These are phyloP conservation scores for Eidolon helvum DNA, from an alignment of 2,113 vertebrate genomes.

Conservation along the genomic window DNA sequence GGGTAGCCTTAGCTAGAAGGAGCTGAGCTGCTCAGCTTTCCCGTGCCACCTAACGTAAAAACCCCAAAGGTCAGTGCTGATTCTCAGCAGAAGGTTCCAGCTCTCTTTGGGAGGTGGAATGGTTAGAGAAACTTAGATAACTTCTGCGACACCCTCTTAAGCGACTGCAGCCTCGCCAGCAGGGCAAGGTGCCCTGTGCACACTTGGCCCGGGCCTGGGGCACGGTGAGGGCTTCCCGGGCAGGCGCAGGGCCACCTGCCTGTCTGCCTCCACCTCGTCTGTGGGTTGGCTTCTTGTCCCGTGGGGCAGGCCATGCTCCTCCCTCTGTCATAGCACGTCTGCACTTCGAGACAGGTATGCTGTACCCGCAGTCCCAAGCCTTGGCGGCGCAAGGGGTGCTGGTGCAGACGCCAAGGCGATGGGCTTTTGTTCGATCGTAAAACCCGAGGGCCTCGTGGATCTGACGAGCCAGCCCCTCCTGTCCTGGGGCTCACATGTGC, in stretches of 20 bases:
- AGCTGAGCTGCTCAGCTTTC: too few species aligned
- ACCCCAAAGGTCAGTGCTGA: background rate
- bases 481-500: background rate
- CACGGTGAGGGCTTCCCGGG: background rate
- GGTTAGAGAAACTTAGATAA: background rate
- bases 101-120: background rate
- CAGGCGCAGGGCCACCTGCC: fast-evolving
- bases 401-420: background rate
- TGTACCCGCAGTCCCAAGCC: fast-evolving
- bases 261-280: background rate
- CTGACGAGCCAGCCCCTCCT: background rate
- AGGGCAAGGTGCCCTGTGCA: background rate
- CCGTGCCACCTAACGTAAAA: background rate
- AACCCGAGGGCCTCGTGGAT: fast-evolving
- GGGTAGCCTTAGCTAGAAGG: background rate
- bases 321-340: background rate
- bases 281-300: background rate
- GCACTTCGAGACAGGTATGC: background rate
- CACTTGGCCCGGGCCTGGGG: background rate
- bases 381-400: background rate
- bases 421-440: background rate
- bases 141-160: background rate
- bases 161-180: background rate
- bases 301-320: background rate
- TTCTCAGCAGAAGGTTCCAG: background rate